phyloP scores from a whole-genome alignment of 64 coral and sea anemone genomes.

The Astreopora myriophthalma region DNA sequence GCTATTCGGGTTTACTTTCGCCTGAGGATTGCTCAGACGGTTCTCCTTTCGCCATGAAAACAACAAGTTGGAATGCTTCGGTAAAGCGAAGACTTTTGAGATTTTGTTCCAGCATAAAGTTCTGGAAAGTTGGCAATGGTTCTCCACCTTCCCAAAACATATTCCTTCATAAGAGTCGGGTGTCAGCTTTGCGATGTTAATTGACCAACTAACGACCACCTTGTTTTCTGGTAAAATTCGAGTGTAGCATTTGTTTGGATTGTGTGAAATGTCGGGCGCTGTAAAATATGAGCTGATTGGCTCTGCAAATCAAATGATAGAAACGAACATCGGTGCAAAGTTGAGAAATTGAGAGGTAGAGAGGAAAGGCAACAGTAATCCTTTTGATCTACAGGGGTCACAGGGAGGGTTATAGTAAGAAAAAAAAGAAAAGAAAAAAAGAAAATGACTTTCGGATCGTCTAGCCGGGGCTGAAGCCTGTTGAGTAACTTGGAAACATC shows the following conservation, averaged over 20 bases:
- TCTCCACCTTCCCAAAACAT: not conserved
- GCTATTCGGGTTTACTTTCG: not conserved
- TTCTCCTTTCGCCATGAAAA: not conserved
- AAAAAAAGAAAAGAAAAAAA: too few species aligned
- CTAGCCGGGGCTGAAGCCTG: too few species aligned
- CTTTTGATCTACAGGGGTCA: too few species aligned
- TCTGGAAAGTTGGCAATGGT: too few species aligned
- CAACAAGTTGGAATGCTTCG: not conserved
- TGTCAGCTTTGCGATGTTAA: not conserved
- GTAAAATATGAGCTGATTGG: not conserved
- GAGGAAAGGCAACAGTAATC: too few species aligned
- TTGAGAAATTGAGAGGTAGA: too few species aligned
- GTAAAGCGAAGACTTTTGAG: not conserved
- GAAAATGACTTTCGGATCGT: too few species aligned
- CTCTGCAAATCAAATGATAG: too few species aligned
- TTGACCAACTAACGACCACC: not conserved
- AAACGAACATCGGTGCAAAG: too few species aligned
- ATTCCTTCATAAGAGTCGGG: not conserved
- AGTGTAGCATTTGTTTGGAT: not conserved
- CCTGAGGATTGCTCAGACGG: not conserved
- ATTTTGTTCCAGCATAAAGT: constrained; percentile 23
- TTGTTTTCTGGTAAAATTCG: not conserved
- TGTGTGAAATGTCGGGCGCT: not conserved
- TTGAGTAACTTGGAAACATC: too few species aligned
- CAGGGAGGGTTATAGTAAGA: too few species aligned